Conservation (phyloP, 2,888 invertebrate genomes). For the Agrotis ipsilon region DNA sequence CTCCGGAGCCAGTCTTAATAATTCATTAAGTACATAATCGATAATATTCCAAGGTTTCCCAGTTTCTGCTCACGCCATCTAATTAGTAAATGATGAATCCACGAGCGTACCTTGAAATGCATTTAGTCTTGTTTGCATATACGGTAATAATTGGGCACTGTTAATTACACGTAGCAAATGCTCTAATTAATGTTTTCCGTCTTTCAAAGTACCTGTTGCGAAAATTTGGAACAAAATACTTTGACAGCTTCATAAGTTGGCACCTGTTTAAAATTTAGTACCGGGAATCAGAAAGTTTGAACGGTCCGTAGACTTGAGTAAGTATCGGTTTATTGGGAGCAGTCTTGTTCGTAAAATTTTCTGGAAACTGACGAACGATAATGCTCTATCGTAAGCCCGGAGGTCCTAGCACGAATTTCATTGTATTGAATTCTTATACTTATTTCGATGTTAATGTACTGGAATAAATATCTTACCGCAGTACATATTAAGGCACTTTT, state of each 20-base stretch:
- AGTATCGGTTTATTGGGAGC: not conserved
- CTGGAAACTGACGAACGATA: not conserved
- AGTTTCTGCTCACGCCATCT: slow-evolving; percentile 27
- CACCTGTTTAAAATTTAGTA: slow-evolving; percentile 22
- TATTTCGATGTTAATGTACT: no score
- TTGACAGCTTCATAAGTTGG: slow-evolving; percentile 36
- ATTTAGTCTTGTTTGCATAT: slow-evolving; percentile 31
- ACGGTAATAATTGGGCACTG: slow-evolving; percentile 51
- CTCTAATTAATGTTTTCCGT: slow-evolving; percentile 48
- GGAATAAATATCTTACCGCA: no score
- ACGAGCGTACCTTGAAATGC: slow-evolving; percentile 51
- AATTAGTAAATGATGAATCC: slow-evolving; percentile 53
- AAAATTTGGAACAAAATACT: slow-evolving; percentile 44
- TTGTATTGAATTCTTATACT: no score
- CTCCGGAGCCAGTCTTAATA: slow-evolving; percentile 30
- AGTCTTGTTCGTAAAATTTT: slow-evolving; percentile 1
- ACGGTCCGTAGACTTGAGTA: not conserved
- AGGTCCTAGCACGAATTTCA: no score
- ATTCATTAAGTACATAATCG: slow-evolving; percentile 44
- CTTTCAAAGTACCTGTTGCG: slow-evolving; percentile 16
- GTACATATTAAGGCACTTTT: no score
- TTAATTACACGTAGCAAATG: slow-evolving; percentile 48
- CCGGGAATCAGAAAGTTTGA: slow-evolving; percentile 16
- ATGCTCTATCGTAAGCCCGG: no score
- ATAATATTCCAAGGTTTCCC: slow-evolving; percentile 36